Percentiles rank a stretch among this genome's conserved stretches.
Evolutionary conservation across 2,888 invertebrate genomes (phyloP).

Genomic region (Strigamia transsilvanica): DNA sequence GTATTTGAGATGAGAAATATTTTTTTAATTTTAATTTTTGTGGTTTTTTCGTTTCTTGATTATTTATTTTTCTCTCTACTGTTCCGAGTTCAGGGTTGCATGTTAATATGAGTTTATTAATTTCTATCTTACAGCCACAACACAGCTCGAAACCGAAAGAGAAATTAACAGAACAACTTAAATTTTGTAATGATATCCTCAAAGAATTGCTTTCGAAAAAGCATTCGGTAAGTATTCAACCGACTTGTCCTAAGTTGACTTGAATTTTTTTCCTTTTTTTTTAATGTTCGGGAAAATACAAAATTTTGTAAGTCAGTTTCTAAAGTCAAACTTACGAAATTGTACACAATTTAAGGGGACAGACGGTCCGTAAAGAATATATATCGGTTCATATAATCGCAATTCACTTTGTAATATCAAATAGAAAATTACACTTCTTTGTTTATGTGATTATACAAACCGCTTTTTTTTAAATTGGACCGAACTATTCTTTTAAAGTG

Average conservation of each 20-base stretch:
- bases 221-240: conserved; percentile 71
- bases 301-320: neutral
- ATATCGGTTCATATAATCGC: too few relatives aligned
- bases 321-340: neutral
- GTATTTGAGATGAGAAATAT: conserved; percentile 2
- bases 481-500: too few relatives aligned
- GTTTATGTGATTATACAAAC: too few relatives aligned
- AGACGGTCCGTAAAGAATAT: too few relatives aligned
- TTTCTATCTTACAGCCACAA: conserved; percentile 54
- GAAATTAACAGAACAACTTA: conserved; percentile 85
- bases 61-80: neutral
- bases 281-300: neutral
- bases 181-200: conserved; percentile 90
- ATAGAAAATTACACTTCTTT: too few relatives aligned
- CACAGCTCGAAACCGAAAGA: conserved; percentile 74
- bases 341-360: too few relatives aligned
- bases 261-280: neutral
- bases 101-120: conserved; percentile 47
- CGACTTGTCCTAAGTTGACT: neutral
- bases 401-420: too few relatives aligned
- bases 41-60: neutral
- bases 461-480: too few relatives aligned
- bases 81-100: neutral
- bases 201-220: conserved; percentile 92
- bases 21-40: neutral